Evolutionary conservation across 2,113 vertebrate genomes (phyloP).

Genomic region (Oophaga pumilio): DNA sequence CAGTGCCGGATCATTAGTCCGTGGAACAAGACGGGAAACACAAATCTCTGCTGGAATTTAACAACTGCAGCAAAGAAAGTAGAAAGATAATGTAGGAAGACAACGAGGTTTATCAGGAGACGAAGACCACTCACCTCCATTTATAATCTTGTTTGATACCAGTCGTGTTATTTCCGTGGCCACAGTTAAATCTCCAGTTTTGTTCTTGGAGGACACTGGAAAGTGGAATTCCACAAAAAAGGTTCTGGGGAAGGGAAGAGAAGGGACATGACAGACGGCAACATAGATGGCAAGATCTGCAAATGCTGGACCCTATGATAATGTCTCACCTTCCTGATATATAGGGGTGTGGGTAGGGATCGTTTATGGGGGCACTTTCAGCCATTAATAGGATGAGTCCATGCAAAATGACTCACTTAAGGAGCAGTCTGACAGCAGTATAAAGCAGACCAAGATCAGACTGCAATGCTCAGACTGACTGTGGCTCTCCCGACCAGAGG

Average conservation of each 20-base stretch:
- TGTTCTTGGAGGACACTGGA: slow-evolving; percentile 74
- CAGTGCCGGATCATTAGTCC: slow-evolving; percentile 76
- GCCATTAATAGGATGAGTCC: too few relatives aligned
- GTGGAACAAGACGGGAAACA: slow-evolving; percentile 82
- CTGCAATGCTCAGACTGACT: too few relatives aligned
- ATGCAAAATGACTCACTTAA: too few relatives aligned
- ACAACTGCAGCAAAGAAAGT: slow-evolving; percentile 75
- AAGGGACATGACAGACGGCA: background rate
- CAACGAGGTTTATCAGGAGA: background rate
- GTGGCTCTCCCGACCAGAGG: too few relatives aligned
- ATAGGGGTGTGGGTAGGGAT: too few relatives aligned
- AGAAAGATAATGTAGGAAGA: background rate
- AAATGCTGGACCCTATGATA: too few relatives aligned
- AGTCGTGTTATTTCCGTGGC: slow-evolving; percentile 75
- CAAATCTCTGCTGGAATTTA: slow-evolving; percentile 81
- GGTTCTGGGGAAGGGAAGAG: slow-evolving; percentile 71
- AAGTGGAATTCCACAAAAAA: slow-evolving; percentile 91
- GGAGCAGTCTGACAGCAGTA: too few relatives aligned
- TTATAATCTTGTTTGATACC: slow-evolving; percentile 81
- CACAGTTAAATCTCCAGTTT: slow-evolving; percentile 63
- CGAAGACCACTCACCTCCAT: slow-evolving; percentile 73
- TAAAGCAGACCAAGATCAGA: too few relatives aligned
- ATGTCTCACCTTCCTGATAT: too few relatives aligned
- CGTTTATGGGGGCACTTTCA: too few relatives aligned
- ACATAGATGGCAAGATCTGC: background rate